phyloP scores from a whole-genome alignment of 2,113 vertebrate genomes.

The Chionodraco myersi region DNA sequence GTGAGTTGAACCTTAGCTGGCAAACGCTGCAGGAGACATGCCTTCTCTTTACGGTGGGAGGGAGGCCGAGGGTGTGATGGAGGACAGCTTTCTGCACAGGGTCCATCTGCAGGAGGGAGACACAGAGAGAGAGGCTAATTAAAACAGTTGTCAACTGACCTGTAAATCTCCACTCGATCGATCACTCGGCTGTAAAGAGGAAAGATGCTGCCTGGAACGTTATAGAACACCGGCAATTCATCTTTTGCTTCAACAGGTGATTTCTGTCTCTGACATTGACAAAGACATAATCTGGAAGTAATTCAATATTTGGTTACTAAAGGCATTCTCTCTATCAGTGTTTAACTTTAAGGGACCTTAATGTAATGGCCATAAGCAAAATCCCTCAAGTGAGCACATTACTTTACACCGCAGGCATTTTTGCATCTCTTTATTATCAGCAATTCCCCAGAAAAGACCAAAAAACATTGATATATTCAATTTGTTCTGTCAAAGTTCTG shows the following conservation, averaged over 20 bases:
- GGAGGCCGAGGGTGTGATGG: slow-evolving; percentile 94
- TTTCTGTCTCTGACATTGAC: slow-evolving; percentile 19
- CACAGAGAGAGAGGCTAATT: slow-evolving; percentile 76
- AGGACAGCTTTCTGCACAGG: slow-evolving; percentile 97
- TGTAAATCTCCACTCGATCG: slow-evolving; percentile 49
- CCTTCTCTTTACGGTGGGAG: slow-evolving; percentile 91
- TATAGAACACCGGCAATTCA: slow-evolving; percentile 16
- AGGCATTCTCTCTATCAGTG: background rate
- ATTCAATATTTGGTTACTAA: slow-evolving; percentile 8
- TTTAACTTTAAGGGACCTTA: background rate
- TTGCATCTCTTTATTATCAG: slow-evolving; percentile 4
- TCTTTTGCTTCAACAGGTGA: slow-evolving; percentile 39
- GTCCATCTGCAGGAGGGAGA: slow-evolving; percentile 90
- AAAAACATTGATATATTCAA: slow-evolving; percentile 3
- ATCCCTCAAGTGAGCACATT: slow-evolving; percentile 8
- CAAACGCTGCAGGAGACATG: slow-evolving; percentile 95
- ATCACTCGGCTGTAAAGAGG: slow-evolving; percentile 34
- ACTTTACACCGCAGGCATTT: background rate
- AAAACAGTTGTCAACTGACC: slow-evolving; percentile 68
- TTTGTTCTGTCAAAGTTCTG: no score
- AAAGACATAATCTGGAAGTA: slow-evolving; percentile 1
- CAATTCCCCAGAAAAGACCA: background rate
- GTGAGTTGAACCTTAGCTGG: slow-evolving; percentile 98
- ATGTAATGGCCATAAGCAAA: background rate
- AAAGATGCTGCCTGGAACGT: slow-evolving; percentile 27